Evolutionary conservation across 2,797 vertebrate species (phyloP).

Genomic region (Diceros bicornis): DNA sequence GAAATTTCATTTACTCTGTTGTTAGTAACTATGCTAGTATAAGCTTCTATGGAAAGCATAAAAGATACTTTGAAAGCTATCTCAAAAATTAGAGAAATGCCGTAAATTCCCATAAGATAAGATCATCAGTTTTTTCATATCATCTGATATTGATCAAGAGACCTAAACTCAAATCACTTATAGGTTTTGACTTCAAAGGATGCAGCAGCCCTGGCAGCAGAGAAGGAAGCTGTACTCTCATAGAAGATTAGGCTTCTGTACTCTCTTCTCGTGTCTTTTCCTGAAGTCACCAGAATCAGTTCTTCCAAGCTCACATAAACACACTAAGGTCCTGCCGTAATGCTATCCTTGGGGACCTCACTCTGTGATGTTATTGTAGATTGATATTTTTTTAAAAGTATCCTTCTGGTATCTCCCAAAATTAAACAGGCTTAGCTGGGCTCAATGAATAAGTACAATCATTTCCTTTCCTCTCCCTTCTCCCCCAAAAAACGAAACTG

Average conservation of each 20-base stretch:
- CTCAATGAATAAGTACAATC: background rate
- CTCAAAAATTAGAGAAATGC: background rate
- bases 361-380: background rate
- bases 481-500: background rate
- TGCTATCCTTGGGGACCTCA: background rate
- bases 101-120: background rate
- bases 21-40: background rate
- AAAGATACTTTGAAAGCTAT: background rate
- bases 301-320: background rate
- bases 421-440: background rate
- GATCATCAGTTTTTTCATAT: background rate
- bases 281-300: background rate
- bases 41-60: background rate
- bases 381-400: background rate
- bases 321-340: background rate
- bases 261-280: background rate
- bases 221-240: background rate
- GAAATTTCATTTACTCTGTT: background rate
- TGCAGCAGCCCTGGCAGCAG: background rate
- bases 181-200: background rate
- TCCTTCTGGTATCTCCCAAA: background rate
- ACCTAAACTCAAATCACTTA: background rate
- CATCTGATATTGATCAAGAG: constrained; percentile 4
- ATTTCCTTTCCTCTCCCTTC: background rate
- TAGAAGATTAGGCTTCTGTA: background rate